These are phyloP conservation scores for Synergus gifuensis DNA, from an alignment of 2,888 invertebrate species.

Conservation along the genomic window DNA sequence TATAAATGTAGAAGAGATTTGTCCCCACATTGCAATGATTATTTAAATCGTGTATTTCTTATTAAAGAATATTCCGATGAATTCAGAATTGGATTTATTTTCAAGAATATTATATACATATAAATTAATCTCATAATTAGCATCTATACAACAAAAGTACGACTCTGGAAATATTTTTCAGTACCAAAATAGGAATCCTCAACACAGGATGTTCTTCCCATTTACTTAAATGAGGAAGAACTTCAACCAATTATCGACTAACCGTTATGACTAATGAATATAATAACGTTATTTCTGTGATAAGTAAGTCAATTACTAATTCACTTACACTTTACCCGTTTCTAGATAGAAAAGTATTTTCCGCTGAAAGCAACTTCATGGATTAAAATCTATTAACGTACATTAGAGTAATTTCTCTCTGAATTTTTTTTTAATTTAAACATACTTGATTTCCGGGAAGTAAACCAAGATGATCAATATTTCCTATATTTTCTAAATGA, in stretches of 20 bases:
- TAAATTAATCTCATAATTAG: too few relatives aligned
- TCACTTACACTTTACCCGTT: neutral
- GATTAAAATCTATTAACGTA: neutral
- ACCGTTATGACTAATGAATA: slow-evolving; percentile 15
- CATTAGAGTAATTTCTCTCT: neutral
- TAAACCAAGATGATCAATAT: neutral
- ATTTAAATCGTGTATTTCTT: too few relatives aligned
- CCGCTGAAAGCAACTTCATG: neutral
- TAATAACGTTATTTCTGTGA: neutral
- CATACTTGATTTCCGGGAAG: neutral
- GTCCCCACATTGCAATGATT: neutral
- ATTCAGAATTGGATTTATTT: too few relatives aligned
- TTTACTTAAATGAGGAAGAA: neutral
- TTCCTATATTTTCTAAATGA: neutral
- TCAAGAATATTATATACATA: too few relatives aligned
- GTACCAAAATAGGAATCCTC: neutral
- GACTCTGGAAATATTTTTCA: neutral
- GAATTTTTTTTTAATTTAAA: neutral
- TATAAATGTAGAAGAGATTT: neutral
- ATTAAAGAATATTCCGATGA: too few relatives aligned
- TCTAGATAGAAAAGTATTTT: neutral
- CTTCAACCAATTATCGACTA: slow-evolving; percentile 1
- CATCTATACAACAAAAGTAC: too few relatives aligned
- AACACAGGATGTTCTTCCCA: neutral
- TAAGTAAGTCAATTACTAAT: slow-evolving; percentile 17